Percentiles rank a stretch among this genome's conserved stretches.
These are phyloP conservation scores for Magallana angulata DNA, from an alignment of 1,140 invertebrate genomes.

Conservation along the genomic window DNA sequence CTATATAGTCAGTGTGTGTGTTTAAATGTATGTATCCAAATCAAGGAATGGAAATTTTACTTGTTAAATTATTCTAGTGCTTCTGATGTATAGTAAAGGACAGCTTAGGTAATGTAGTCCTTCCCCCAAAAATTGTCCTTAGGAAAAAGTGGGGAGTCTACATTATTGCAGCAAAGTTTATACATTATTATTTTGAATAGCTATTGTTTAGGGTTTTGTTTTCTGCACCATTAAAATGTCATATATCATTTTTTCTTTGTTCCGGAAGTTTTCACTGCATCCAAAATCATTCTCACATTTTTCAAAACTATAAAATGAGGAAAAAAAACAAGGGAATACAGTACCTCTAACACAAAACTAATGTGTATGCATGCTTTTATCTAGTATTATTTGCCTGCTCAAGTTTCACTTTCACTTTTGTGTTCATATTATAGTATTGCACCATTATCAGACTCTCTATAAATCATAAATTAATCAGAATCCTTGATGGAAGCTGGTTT, in stretches of 20 bases:
- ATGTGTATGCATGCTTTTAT: slow-evolving; percentile 16
- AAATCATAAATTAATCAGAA: background rate
- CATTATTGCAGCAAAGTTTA: no score
- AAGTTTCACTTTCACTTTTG: background rate
- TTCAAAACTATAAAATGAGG: background rate
- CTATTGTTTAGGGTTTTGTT: background rate
- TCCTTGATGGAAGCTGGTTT: background rate
- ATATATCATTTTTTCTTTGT: background rate
- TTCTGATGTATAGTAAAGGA: background rate
- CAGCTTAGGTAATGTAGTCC: no score
- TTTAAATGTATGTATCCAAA: background rate
- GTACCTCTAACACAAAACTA: background rate
- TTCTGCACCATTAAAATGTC: background rate
- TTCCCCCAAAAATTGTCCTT: no score
- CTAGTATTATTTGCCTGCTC: background rate
- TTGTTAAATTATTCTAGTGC: slow-evolving; percentile 10
- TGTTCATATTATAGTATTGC: background rate
- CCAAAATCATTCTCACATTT: background rate
- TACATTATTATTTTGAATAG: background rate
- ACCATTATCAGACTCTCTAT: no score
- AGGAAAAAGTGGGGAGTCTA: no score
- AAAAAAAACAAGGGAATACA: no score
- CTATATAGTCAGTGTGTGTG: background rate
- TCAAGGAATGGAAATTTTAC: background rate
- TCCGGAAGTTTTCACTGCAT: background rate